Conservation (phyloP, 2,888 invertebrate genomes). For the Phalangium opilio region DNA sequence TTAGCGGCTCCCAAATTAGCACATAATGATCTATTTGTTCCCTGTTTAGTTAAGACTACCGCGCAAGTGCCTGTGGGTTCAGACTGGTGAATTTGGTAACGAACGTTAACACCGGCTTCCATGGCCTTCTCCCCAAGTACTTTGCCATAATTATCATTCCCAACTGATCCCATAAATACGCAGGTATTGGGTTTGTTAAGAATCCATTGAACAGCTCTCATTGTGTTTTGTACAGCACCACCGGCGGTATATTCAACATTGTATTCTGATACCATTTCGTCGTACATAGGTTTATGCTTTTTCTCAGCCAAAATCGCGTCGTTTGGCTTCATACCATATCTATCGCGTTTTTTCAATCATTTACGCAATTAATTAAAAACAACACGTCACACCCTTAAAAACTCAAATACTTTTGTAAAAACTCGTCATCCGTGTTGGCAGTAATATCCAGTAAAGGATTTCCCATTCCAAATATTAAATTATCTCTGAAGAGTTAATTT, state of each 20-base stretch:
- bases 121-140: constrained; percentile 64
- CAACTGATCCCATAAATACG: constrained; percentile 88
- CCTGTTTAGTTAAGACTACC: constrained; percentile 61
- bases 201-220: constrained; percentile 80
- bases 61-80: constrained; percentile 91
- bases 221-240: constrained; percentile 84
- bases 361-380: background rate
- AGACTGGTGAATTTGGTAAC: constrained; percentile 62
- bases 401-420: constrained; percentile 71
- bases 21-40: constrained; percentile 50
- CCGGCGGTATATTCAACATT: constrained; percentile 83
- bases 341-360: constrained; percentile 15
- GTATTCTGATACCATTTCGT: constrained; percentile 59
- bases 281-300: constrained; percentile 64
- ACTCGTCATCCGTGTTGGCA: constrained; percentile 53
- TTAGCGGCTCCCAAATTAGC: constrained; percentile 95
- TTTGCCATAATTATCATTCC: constrained; percentile 70
- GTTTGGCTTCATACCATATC: constrained; percentile 59
- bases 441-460: constrained; percentile 93
- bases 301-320: constrained; percentile 87
- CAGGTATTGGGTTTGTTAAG: constrained; percentile 58
- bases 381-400: constrained; percentile 6
- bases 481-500: constrained; percentile 8
- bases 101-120: constrained; percentile 67
- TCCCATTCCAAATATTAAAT: constrained; percentile 69